Base-by-base conservation (phyloP, 1,140 invertebrate species). In the Atta texana region DNA sequence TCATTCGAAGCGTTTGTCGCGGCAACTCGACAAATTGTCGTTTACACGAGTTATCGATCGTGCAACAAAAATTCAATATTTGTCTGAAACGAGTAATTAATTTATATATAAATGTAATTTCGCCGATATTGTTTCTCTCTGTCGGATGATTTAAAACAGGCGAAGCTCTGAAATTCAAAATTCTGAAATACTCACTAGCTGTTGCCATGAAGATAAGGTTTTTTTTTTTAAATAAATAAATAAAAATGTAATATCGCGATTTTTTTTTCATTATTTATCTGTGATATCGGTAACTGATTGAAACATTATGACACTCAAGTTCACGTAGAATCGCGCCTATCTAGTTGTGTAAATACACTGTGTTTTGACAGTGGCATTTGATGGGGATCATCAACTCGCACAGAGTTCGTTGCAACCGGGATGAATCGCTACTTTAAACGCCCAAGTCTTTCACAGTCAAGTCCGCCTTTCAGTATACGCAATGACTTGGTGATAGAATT, bases 401-500 rank as follows among this genome's bases (percentile, higher is more conserved):
- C 14, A 44, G 21, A 16, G 57, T 49, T 57, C 53, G 5, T 21
- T 24, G 57, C 57, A 28, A 81, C 64, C 77, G 31, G 68, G 39
- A 61, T 84, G 69, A 74, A 84, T 84, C 55, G 69, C 28, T n/a
- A 57, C 39, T 61, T 84, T 63, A 84, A 74, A 75, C 55, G 80
- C 44, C 34, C 28, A 16, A 64, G 71, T 64, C 82, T 82, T 69
- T 66, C 18, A 12, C 63, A 90, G 87, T 85, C 68, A 53, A 86
- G 68, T 75, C 18, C 49, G 18, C 39, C 21, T 88, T 75, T 76
- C 74, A 61, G 53, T 14, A 51, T 21, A n/a, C 10, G 21, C 21
- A 34, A 78, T 68, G 82, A 64, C 76, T 82, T 71, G 63, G 34
- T 39, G 77, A 85, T 78, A 53, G 59, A 68, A 87, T 80, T 66